Evolutionary conservation across 2,888 invertebrate species (phyloP).

Genomic region (Euplexia lucipara): DNA sequence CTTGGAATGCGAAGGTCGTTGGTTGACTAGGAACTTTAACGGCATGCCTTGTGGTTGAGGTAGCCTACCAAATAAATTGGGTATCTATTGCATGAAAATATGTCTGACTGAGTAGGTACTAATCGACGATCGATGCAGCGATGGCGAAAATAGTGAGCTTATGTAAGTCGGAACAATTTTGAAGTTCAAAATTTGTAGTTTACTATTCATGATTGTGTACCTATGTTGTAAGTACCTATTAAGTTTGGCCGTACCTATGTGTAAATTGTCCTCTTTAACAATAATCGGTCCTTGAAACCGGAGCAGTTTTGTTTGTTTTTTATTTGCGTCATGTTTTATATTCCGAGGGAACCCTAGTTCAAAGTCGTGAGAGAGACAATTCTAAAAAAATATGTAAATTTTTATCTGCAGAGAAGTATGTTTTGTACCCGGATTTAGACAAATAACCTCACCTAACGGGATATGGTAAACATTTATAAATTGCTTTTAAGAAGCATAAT

Average conservation of each 20-base stretch:
- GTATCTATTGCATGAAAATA: slow-evolving; percentile 14
- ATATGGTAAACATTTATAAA: slow-evolving; percentile 6
- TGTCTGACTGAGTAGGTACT: too few species aligned
- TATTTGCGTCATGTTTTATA: not conserved
- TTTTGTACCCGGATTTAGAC: slow-evolving; percentile 21
- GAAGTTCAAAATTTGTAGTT: not conserved
- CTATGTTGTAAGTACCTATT: not conserved
- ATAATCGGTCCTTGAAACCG: not conserved
- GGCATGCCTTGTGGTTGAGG: slow-evolving; percentile 57
- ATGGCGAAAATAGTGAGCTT: slow-evolving; percentile 9
- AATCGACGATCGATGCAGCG: too few species aligned
- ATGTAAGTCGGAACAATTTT: not conserved
- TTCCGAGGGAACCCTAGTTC: not conserved
- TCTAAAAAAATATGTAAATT: slow-evolving; percentile 19
- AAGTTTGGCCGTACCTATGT: too few species aligned
- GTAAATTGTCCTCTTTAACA: too few species aligned
- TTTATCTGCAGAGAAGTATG: not conserved
- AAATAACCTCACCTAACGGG: slow-evolving; percentile 18
- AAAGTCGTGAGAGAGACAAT: slow-evolving; percentile 7
- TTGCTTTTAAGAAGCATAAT: not conserved
- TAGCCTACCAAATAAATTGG: slow-evolving; percentile 38
- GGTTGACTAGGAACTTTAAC: slow-evolving; percentile 67
- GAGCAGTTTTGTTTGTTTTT: not conserved
- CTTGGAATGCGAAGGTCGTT: slow-evolving; percentile 70
- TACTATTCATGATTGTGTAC: too few species aligned